Conservation (phyloP, 2,888 invertebrate genomes). For the Harpalus rubripes region DNA sequence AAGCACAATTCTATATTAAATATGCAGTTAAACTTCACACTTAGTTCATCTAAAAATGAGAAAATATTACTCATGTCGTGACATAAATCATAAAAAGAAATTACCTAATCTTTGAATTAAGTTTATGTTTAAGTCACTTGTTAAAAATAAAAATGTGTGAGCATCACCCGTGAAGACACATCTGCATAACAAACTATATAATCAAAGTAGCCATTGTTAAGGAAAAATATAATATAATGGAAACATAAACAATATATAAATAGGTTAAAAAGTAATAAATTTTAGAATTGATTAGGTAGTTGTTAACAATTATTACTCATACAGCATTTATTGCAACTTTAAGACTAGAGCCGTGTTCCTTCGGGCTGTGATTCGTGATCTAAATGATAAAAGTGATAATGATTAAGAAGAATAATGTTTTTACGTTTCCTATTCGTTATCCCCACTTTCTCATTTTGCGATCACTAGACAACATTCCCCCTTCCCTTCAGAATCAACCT, state of each 20-base stretch:
- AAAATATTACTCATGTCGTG: conserved; percentile 14
- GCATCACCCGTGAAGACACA: background rate
- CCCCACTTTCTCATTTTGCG: no score
- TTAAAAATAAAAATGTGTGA: conserved; percentile 38
- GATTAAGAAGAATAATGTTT: no score
- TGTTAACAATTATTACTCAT: no score
- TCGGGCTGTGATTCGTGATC: no score
- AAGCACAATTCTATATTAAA: background rate
- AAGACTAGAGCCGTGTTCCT: no score
- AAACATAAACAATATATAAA: background rate
- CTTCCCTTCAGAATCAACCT: no score
- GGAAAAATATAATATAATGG: background rate
- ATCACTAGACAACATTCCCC: no score
- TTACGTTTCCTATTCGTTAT: no score
- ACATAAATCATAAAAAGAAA: conserved; percentile 30
- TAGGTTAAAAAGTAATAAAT: background rate
- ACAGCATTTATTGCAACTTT: no score
- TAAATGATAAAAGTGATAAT: no score
- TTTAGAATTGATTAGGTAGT: no score
- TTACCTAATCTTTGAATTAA: conserved; percentile 35
- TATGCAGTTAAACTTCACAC: background rate
- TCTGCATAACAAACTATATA: background rate
- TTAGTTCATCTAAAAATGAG: conserved; percentile 13
- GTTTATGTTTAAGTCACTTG: conserved; percentile 32
- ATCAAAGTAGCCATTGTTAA: background rate